Conservation (phyloP, 2,797 vertebrate genomes). For the Pangasius mekongensis region DNA sequence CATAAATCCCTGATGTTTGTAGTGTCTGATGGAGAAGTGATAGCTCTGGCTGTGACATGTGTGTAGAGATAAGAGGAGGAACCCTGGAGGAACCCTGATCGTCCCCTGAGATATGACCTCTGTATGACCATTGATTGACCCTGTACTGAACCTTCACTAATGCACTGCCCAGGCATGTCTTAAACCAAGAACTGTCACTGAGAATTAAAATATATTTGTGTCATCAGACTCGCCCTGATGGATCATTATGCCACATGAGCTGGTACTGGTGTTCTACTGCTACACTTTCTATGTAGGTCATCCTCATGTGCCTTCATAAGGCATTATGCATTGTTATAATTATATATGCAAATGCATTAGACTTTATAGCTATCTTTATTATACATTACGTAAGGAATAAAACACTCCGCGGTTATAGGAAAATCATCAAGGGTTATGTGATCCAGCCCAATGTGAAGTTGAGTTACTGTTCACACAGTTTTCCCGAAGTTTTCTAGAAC, state of each 20-base stretch:
- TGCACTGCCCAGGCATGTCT: conserved; percentile 51
- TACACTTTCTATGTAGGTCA: not conserved
- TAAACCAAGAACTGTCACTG: conserved; percentile 24
- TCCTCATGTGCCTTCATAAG: not conserved
- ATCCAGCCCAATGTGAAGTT: not conserved
- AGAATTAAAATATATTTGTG: conserved; percentile 21
- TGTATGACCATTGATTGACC: conserved; percentile 78
- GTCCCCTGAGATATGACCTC: conserved; percentile 68
- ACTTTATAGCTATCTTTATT: not conserved
- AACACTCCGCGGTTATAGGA: not conserved
- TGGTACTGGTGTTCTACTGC: not conserved
- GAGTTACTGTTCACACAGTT: no score
- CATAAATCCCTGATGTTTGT: conserved; percentile 55
- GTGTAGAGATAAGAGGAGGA: conserved; percentile 66
- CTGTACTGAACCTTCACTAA: conserved; percentile 70
- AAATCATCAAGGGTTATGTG: not conserved
- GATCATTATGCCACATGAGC: not conserved
- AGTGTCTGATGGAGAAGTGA: conserved; percentile 55
- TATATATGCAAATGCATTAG: not conserved
- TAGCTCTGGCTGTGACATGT: conserved; percentile 57
- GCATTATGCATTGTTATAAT: not conserved
- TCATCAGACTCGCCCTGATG: conserved; percentile 6
- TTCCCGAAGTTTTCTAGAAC: no score
- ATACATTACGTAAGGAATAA: no score
- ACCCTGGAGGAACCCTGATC: conserved; percentile 69